Evolutionary conservation across 2,888 invertebrate species (phyloP), one percentile per base, ranked within the genome.

Genomic region (Amphipyra berbera): DNA sequence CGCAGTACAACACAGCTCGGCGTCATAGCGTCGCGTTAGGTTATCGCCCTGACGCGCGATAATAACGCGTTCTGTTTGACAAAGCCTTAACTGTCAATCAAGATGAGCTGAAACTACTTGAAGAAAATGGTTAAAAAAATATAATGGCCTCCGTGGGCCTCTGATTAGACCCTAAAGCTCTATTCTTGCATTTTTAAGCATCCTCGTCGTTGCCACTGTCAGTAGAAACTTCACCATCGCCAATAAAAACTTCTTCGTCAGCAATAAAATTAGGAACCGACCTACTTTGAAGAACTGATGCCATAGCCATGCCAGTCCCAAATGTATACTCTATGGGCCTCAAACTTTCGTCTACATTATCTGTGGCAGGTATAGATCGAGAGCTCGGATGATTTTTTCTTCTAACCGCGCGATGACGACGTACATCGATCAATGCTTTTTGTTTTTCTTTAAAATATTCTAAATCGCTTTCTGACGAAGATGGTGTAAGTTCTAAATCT

Each of bases 161-260:
- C n/a, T n/a, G n/a, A n/a, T n/a, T n/a, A n/a, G n/a, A 3, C 21
- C 21, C 21, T 21, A 2, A 21, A 1, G 21, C 30, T 30, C 30
- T 30, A 6, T 6, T 30, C 0, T 30, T 30, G 6, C 1, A 6
- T 30, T 30, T 30, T 30, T 30, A 30, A 30, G 30, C 30, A 7
- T 92, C 90, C 53, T 92, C 93, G 70, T 95, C 95, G 60, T 95
- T 92, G 0, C 95, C 95, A 67, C 95, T 95, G 49, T 95, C 95
- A n/a, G 86, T 80, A 0, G 94, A 94, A 0, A 95, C 93, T 50
- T 95, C 94, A 0, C 95, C 95, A 37, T 93, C 90, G 0, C 94
- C 95, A n/a, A 88, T 84, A 76, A 94, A 95, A 0, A 94, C 90
- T 30, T 95, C 94, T 58, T 95, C 95, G 1, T 83, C 79, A 0